Conservation (phyloP, 2,113 vertebrate genomes). For the Otis tarda region DNA sequence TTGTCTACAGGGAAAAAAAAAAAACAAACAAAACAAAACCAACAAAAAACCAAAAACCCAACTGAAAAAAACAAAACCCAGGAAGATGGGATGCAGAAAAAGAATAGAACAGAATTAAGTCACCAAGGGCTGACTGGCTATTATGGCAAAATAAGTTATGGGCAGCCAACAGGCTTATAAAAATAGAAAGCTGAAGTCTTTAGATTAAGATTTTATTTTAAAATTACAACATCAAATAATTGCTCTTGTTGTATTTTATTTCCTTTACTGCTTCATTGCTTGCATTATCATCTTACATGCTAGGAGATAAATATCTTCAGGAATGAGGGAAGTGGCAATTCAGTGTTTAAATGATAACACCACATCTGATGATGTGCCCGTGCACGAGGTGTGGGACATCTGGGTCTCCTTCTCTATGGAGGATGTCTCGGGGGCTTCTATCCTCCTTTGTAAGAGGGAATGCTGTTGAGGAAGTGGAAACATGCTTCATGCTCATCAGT, state of each 20-base stretch:
- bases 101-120: neutral
- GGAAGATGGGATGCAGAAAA: neutral
- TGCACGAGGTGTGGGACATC: neutral
- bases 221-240: neutral
- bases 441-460: neutral
- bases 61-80: neutral
- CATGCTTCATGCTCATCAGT: neutral
- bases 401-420: neutral
- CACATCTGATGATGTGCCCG: neutral
- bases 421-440: neutral
- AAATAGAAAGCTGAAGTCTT: neutral
- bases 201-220: conserved; percentile 21
- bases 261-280: neutral
- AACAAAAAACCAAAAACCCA: neutral
- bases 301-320: neutral
- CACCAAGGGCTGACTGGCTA: neutral
- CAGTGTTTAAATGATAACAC: neutral
- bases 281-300: neutral
- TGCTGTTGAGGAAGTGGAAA: neutral
- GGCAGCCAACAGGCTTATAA: neutral
- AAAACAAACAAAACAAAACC: neutral
- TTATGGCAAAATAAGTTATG: neutral
- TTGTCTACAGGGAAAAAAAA: conserved; percentile 32
- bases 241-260: neutral
- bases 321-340: neutral